phyloP scores from a whole-genome alignment of 2,888 invertebrate genomes.

The Gymnoscelis rufifasciata region DNA sequence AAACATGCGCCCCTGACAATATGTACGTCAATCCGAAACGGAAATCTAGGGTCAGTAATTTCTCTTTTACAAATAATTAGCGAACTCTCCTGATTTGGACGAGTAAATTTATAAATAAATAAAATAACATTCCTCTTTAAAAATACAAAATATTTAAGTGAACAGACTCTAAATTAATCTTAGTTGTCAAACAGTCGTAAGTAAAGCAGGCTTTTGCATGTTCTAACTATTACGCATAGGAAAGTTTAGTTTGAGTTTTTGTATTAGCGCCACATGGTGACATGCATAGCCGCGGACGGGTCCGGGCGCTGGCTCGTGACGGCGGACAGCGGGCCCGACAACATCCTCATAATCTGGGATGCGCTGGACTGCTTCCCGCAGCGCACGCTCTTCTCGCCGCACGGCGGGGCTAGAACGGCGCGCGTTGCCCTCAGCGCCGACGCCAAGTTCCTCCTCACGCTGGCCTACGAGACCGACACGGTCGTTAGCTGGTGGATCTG shows the following conservation, averaged over 20 bases:
- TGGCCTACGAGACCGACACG: slow-evolving; percentile 68
- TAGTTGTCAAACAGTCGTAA: no score
- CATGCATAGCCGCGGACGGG: slow-evolving; percentile 66
- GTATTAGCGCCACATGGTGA: slow-evolving; percentile 71
- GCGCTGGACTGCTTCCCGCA: slow-evolving; percentile 66
- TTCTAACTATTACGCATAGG: no score
- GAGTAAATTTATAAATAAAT: no score
- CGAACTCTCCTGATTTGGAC: no score
- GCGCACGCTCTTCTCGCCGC: slow-evolving; percentile 76
- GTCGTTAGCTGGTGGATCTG: slow-evolving; percentile 81
- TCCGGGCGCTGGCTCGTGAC: slow-evolving; percentile 79
- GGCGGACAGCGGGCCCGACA: slow-evolving; percentile 78
- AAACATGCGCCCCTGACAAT: no score
- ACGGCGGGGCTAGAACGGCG: slow-evolving; percentile 46
- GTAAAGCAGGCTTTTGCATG: no score
- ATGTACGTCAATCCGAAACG: no score
- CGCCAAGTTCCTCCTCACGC: slow-evolving; percentile 78
- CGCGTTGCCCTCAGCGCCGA: slow-evolving; percentile 74
- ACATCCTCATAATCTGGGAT: slow-evolving; percentile 80
- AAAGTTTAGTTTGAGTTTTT: neutral
- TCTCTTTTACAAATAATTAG: no score
- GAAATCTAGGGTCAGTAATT: no score
- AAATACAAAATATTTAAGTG: no score
- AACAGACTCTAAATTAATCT: no score
- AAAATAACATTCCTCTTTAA: no score